A percentile compares a stretch with the other conserved stretches of the same genome.
Conservation (phyloP, 2,113 vertebrate species). For the Hucho hucho region DNA sequence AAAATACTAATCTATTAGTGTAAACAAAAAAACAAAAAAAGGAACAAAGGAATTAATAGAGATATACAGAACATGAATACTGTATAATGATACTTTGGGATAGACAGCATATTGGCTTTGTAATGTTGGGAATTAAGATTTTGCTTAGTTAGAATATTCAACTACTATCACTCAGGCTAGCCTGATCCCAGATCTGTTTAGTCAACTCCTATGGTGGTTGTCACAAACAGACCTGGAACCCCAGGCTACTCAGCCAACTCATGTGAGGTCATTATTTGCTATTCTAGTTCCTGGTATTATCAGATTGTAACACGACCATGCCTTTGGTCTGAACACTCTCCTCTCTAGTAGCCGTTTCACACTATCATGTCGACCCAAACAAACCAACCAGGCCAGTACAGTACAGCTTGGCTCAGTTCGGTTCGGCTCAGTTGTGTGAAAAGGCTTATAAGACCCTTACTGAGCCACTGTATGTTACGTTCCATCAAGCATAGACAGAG, state of each 20-base stretch:
- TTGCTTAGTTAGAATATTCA: neutral
- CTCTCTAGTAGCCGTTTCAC: too few species aligned
- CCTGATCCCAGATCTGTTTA: too few species aligned
- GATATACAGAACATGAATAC: neutral
- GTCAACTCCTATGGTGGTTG: too few species aligned
- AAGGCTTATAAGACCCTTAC: neutral
- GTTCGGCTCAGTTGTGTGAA: too few species aligned
- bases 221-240: too few species aligned
- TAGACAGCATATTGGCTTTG: neutral
- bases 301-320: neutral
- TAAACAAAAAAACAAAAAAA: conserved; percentile 28
- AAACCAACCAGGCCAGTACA: too few species aligned
- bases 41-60: neutral
- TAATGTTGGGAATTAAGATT: conserved; percentile 5
- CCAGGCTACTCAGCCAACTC: too few species aligned
- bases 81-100: neutral
- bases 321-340: neutral
- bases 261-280: neutral
- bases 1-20: conserved; percentile 49
- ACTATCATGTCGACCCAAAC: too few species aligned
- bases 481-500: neutral
- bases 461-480: neutral
- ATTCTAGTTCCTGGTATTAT: neutral
- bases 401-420: too few species aligned
- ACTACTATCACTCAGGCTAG: neutral